Evolutionary conservation across 1,140 invertebrate species (phyloP).

Genomic region (Apis cerana): DNA sequence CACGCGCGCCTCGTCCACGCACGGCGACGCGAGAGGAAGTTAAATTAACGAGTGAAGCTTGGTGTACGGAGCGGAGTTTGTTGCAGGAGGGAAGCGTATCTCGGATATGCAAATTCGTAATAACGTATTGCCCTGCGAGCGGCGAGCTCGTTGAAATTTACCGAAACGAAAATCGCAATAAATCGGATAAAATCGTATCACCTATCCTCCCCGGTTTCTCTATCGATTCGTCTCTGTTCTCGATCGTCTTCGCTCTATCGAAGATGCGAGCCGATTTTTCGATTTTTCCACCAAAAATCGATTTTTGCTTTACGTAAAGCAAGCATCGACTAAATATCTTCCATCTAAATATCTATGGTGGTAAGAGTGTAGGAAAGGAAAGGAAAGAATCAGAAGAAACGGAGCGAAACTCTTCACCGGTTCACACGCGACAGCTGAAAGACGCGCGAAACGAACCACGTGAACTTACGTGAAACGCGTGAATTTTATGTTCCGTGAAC

Average conservation of each 20-base stretch:
- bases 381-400: conserved; percentile 1
- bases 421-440: conserved; percentile 53
- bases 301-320: too few relatives aligned
- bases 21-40: conserved; percentile 22
- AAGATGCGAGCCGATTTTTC: neutral
- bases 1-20: neutral
- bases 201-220: neutral
- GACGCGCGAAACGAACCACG: conserved; percentile 14
- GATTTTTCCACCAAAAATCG: too few relatives aligned
- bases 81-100: conserved; percentile 42
- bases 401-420: conserved; percentile 20
- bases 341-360: too few relatives aligned
- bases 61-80: neutral
- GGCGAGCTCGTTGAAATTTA: conserved; percentile 37
- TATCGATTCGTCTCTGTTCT: neutral
- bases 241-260: too few relatives aligned
- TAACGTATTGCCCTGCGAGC: neutral
- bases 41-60: conserved; percentile 34
- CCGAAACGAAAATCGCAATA: conserved; percentile 24
- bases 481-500: conserved; percentile 69
- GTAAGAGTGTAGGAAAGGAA: too few relatives aligned
- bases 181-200: conserved; percentile 36
- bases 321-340: too few relatives aligned
- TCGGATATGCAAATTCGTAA: conserved; percentile 52
- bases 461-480: conserved; percentile 2